Conservation (phyloP, 2,888 invertebrate species). For the Myathropa florea region DNA sequence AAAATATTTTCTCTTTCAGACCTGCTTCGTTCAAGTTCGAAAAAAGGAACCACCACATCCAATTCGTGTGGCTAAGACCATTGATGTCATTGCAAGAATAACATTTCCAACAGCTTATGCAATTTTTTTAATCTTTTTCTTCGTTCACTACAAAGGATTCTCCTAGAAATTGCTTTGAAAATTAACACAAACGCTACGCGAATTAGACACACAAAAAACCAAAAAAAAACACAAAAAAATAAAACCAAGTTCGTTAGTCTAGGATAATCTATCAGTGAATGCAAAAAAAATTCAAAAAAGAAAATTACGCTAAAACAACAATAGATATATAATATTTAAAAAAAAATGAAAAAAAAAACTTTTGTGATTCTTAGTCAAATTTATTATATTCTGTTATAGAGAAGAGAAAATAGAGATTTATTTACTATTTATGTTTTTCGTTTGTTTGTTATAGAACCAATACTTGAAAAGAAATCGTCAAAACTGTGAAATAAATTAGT, state of each 20-base stretch:
- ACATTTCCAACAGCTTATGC: constrained; percentile 96
- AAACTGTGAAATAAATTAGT: constrained; percentile 70
- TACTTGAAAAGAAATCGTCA: constrained; percentile 72
- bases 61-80: constrained; percentile 95
- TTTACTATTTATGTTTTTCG: constrained; percentile 44
- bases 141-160: constrained; percentile 95
- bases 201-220: constrained; percentile 60
- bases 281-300: constrained; percentile 38
- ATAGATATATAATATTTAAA: constrained; percentile 39
- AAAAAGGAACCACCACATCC: constrained; percentile 96
- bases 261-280: constrained; percentile 56
- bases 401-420: constrained; percentile 25
- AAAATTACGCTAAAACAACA: constrained; percentile 47
- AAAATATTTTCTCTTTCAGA: constrained; percentile 81
- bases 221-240: constrained; percentile 28
- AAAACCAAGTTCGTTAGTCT: constrained; percentile 40
- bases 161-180: constrained; percentile 76
- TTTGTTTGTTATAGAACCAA: constrained; percentile 64
- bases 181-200: constrained; percentile 58
- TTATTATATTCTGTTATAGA: constrained; percentile 14
- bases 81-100: constrained; percentile 96
- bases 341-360: constrained; percentile 46
- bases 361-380: constrained; percentile 67
- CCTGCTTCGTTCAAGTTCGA: constrained; percentile 91
- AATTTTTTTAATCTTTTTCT: constrained; percentile 96